phyloP scores from a whole-genome alignment of 2,888 invertebrate species.

The Cantharis lateralis region DNA sequence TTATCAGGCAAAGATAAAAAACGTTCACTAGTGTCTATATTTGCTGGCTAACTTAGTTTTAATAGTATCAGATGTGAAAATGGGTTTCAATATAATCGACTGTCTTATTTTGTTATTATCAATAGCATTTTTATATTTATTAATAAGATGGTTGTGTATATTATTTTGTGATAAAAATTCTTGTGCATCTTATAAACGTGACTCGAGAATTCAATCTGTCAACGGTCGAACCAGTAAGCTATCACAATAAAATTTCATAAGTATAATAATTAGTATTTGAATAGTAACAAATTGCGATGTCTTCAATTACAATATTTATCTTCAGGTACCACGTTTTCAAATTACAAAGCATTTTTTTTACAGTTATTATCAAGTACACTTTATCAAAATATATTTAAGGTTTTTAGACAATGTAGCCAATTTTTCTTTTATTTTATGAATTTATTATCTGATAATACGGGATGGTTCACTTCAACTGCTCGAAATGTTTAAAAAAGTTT shows the following conservation, averaged over 20 bases:
- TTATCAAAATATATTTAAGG: too few species aligned
- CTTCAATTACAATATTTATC: too few species aligned
- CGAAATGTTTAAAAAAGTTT: too few species aligned
- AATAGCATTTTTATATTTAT: neutral
- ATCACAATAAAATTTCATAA: neutral
- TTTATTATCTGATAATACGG: neutral
- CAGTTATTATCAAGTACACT: too few species aligned
- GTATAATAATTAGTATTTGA: too few species aligned
- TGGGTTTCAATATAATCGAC: neutral
- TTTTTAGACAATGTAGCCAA: too few species aligned
- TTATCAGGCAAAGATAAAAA: neutral
- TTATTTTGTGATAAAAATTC: conserved; percentile 1
- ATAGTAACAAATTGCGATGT: too few species aligned
- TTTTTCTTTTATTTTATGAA: too few species aligned
- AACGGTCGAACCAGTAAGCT: neutral
- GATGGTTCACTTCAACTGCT: too few species aligned
- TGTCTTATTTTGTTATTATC: neutral
- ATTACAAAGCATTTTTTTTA: too few species aligned
- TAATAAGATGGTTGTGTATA: conserved; percentile 4
- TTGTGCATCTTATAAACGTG: neutral
- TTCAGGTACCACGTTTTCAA: too few species aligned
- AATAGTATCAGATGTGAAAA: neutral
- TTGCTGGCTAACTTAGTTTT: neutral
- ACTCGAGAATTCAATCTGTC: neutral
- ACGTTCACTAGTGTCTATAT: neutral